phyloP scores from a whole-genome alignment of 1,140 invertebrate genomes.

The Cherax quadricarinatus region DNA sequence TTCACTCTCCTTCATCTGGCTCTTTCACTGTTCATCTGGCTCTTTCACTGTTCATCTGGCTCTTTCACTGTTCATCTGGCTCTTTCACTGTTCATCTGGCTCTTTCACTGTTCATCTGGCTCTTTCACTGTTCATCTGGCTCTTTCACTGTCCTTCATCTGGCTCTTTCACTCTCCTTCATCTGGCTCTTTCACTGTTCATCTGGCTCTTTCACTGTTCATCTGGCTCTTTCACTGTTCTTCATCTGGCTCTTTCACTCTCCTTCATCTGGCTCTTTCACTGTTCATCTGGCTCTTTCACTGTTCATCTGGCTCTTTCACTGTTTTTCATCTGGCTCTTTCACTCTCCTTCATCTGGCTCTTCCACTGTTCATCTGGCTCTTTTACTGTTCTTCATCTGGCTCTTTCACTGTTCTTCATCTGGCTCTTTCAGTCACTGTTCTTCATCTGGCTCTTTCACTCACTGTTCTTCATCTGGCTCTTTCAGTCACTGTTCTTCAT shows the following conservation, averaged over 20 bases:
- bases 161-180: background rate
- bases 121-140: background rate
- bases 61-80: background rate
- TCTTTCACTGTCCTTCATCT: background rate
- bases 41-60: background rate
- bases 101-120: too few relatives aligned
- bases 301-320: background rate
- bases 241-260: background rate
- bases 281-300: background rate
- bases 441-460: background rate
- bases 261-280: background rate
- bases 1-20: background rate
- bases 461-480: background rate
- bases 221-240: background rate
- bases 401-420: background rate
- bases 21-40: background rate
- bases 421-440: background rate
- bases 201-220: background rate
- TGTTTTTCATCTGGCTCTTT: background rate
- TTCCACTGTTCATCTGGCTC: background rate
- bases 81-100: background rate
- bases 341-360: background rate
- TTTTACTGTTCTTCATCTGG: background rate
- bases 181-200: too few relatives aligned
- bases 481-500: background rate